Conservation (phyloP, 2,888 invertebrate genomes). For the Folsomia candida region DNA sequence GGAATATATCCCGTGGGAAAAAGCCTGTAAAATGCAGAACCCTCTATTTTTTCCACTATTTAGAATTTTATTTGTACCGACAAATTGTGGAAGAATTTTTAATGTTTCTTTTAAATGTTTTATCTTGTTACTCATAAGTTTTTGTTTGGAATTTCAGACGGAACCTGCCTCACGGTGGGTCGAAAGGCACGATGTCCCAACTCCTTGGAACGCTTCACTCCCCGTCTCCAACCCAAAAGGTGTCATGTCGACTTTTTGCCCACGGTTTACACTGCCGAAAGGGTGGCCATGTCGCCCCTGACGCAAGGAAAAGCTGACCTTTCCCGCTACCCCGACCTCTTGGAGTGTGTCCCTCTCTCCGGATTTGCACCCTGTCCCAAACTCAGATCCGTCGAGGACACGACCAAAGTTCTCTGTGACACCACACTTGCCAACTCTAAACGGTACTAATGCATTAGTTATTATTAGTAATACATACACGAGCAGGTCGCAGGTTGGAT, state of each 20-base stretch:
- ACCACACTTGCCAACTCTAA: conserved; percentile 56
- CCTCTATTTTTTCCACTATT: background rate
- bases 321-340: conserved; percentile 47
- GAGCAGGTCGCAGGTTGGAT: no score
- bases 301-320: conserved; percentile 6
- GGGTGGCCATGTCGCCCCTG: conserved; percentile 50
- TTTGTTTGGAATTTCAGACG: conserved; percentile 52
- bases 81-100: background rate
- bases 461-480: background rate
- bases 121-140: no score
- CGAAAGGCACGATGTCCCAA: conserved; percentile 57
- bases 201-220: conserved; percentile 52
- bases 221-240: conserved; percentile 49
- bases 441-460: conserved; percentile 53
- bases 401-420: conserved; percentile 55
- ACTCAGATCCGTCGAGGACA: conserved; percentile 53
- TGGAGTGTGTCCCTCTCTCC: conserved; percentile 47
- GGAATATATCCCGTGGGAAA: no score
- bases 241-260: conserved; percentile 59
- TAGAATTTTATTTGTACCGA: background rate
- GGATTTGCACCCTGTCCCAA: conserved; percentile 55
- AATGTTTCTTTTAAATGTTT: background rate
- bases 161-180: conserved; percentile 56
- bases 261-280: conserved; percentile 53
- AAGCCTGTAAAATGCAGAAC: no score